Evolutionary conservation across 2,888 invertebrate species (phyloP).

Genomic region (Ophion slaviceki): DNA sequence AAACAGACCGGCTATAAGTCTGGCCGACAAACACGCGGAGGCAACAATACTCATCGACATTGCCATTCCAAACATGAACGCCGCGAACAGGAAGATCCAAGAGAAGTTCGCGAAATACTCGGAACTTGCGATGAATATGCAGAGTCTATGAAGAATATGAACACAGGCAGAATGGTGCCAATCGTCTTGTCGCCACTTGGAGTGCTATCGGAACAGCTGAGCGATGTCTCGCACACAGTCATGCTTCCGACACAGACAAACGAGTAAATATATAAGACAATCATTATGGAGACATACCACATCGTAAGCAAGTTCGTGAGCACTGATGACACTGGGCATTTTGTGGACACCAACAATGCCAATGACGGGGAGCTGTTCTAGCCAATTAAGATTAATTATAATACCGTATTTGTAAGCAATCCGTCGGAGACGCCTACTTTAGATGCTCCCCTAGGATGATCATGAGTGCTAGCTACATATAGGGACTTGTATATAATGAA

Average conservation of each 20-base stretch:
- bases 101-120: not conserved
- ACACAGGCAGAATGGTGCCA: not conserved
- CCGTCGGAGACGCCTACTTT: no score
- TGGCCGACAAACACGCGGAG: not conserved
- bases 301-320: not conserved
- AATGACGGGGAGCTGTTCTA: no score
- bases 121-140: not conserved
- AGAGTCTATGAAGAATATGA: not conserved
- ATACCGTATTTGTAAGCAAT: no score
- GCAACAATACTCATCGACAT: not conserved
- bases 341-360: not conserved
- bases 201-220: not conserved
- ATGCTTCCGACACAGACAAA: not conserved
- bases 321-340: not conserved
- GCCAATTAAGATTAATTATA: no score
- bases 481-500: no score
- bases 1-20: not conserved
- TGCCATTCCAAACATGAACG: not conserved
- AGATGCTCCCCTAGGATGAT: no score
- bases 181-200: not conserved
- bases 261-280: not conserved
- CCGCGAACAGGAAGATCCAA: not conserved
- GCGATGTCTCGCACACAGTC: no score
- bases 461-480: no score
- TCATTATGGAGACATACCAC: not conserved